Conservation (phyloP, 1,140 invertebrate species). For the Drosophila nikananu region DNA sequence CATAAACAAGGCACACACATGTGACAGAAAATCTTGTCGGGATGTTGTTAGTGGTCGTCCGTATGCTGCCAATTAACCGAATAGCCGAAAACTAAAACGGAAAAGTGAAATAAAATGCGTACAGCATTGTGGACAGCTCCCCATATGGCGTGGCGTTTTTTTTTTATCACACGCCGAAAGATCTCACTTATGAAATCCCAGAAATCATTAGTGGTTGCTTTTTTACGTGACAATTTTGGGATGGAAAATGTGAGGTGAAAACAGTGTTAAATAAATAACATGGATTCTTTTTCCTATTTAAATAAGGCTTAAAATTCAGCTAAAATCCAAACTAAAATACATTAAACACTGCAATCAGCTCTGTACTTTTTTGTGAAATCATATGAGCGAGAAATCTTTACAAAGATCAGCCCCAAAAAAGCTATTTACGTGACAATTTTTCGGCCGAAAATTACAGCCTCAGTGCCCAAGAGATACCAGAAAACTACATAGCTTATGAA, state of each 20-base stretch:
- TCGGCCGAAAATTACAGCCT: constrained; percentile 1
- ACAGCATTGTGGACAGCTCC: constrained; percentile 33
- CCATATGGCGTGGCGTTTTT: constrained; percentile 30
- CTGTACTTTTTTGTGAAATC: not conserved
- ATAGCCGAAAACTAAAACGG: constrained; percentile 38
- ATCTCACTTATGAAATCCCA: constrained; percentile 77
- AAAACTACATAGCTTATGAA: constrained; percentile 57
- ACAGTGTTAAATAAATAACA: not conserved
- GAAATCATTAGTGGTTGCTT: constrained; percentile 69
- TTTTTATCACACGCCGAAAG: constrained; percentile 55
- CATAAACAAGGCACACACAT: constrained; percentile 40
- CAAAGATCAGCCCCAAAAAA: not conserved
- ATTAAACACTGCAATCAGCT: no score
- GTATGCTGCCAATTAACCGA: constrained; percentile 72
- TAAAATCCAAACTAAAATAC: not conserved
- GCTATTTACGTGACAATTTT: constrained; percentile 22
- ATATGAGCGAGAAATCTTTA: not conserved
- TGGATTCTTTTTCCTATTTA: not conserved
- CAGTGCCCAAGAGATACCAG: constrained; percentile 2
- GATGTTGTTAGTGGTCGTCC: constrained; percentile 50
- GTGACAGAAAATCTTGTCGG: constrained; percentile 70
- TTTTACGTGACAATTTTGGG: constrained; percentile 67
- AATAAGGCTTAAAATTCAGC: not conserved
- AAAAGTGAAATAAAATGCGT: constrained; percentile 49
- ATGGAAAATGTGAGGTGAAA: not conserved